Percentiles rank a stretch among this genome's conserved stretches.
phyloP scores from a whole-genome alignment of 2,113 vertebrate genomes.

The Coregonus clupeaformis region DNA sequence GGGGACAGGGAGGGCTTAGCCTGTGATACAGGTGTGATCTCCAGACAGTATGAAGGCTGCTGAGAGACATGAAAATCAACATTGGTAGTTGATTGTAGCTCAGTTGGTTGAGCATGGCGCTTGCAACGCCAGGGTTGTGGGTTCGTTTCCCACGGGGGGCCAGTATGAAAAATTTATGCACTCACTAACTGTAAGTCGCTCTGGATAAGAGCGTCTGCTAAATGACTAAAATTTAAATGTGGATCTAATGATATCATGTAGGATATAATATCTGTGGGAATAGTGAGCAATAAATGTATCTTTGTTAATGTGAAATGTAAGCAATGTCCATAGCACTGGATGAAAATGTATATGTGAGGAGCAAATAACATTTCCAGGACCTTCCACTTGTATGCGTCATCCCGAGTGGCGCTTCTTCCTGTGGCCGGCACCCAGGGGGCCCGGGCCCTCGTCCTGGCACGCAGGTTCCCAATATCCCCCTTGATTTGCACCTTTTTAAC shows the following conservation, averaged over 20 bases:
- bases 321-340: not conserved
- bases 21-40: conserved; percentile 63
- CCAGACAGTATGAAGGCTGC: conserved; percentile 72
- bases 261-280: not conserved
- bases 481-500: conserved; percentile 65
- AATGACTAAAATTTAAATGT: too few species aligned
- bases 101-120: too few species aligned
- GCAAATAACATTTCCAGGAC: conserved; percentile 47
- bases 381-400: conserved; percentile 77
- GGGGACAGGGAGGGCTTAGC: conserved; percentile 71
- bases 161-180: too few species aligned
- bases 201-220: too few species aligned
- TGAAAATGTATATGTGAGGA: not conserved
- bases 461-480: conserved; percentile 64
- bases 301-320: not conserved
- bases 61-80: conserved; percentile 34
- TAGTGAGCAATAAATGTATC: not conserved
- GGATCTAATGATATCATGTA: not conserved
- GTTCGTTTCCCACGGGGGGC: too few species aligned
- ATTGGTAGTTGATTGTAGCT: too few species aligned
- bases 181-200: too few species aligned
- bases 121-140: too few species aligned
- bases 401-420: conserved; percentile 77
- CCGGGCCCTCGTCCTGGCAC: conserved; percentile 74
- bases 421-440: conserved; percentile 87